A percentile compares a stretch with the other conserved stretches of the same genome.
Evolutionary conservation across 2,797 vertebrate genomes (phyloP).

Genomic region (Scolopax rusticola): DNA sequence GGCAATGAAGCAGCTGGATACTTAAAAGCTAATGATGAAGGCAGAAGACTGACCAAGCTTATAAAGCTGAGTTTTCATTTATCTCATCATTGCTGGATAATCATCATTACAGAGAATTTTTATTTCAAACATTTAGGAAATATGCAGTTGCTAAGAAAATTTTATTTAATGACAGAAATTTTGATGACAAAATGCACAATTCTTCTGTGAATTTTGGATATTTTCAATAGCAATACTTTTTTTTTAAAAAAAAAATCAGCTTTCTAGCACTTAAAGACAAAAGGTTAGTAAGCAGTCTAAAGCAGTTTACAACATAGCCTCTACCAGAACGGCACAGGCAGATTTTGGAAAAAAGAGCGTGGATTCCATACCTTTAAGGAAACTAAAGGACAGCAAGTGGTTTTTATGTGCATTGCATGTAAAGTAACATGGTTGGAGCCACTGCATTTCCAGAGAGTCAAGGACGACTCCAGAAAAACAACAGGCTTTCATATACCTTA

Average conservation of each 20-base stretch:
- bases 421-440: not conserved
- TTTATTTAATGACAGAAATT: not conserved
- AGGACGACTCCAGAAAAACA: not conserved
- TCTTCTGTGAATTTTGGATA: not conserved
- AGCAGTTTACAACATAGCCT: not conserved
- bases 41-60: not conserved
- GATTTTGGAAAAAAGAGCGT: not conserved
- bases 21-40: not conserved
- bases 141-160: rapidly evolving
- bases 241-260: no score
- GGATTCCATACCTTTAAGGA: not conserved
- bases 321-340: not conserved
- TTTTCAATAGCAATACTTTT: not conserved
- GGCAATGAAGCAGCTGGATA: not conserved
- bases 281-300: not conserved
- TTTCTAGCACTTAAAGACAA: not conserved
- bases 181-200: not conserved
- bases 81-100: not conserved
- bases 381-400: not conserved
- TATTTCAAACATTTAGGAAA: not conserved
- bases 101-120: not conserved
- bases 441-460: not conserved
- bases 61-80: not conserved
- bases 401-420: not conserved
- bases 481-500: not conserved